Conservation (phyloP, 2,888 invertebrate genomes). For the Listrodromus nycthemerus region DNA sequence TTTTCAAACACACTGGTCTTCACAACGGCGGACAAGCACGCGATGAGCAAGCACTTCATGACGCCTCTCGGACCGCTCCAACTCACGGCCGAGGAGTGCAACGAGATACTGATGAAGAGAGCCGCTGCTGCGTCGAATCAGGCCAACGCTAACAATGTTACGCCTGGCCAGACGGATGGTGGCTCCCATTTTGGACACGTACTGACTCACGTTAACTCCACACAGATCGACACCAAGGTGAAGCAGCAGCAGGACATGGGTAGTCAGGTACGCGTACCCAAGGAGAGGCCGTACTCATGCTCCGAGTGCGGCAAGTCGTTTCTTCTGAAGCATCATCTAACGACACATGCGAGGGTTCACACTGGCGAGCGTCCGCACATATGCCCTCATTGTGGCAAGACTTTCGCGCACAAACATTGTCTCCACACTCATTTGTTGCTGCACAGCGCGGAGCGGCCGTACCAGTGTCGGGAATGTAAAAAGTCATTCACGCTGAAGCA, state of each 20-base stretch:
- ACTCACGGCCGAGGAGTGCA: constrained; percentile 91
- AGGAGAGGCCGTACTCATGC: constrained; percentile 93
- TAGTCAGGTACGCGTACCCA: constrained; percentile 86
- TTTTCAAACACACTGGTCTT: constrained; percentile 83
- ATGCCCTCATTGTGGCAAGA: constrained; percentile 92
- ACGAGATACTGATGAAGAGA: constrained; percentile 91
- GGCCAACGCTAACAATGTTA: constrained; percentile 79
- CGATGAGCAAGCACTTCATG: constrained; percentile 88
- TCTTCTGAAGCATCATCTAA: constrained; percentile 93
- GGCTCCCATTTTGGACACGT: constrained; percentile 82
- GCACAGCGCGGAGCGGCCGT: constrained; percentile 93
- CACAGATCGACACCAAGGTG: constrained; percentile 85
- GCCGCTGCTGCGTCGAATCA: constrained; percentile 88
- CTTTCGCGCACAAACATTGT: constrained; percentile 93
- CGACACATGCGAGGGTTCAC: constrained; percentile 93
- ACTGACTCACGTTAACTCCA: constrained; percentile 83
- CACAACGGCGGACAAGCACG: constrained; percentile 83
- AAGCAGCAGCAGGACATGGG: constrained; percentile 88
- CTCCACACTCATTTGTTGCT: constrained; percentile 92
- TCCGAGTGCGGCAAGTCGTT: constrained; percentile 94
- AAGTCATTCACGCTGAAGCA: constrained; percentile 94
- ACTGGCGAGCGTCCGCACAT: constrained; percentile 92
- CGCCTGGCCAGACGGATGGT: constrained; percentile 79
- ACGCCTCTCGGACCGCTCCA: constrained; percentile 90
- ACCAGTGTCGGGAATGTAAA: constrained; percentile 93